These are phyloP conservation scores for Hemicrepidius hirtus DNA, from an alignment of 2,888 invertebrate genomes.

Conservation along the genomic window DNA sequence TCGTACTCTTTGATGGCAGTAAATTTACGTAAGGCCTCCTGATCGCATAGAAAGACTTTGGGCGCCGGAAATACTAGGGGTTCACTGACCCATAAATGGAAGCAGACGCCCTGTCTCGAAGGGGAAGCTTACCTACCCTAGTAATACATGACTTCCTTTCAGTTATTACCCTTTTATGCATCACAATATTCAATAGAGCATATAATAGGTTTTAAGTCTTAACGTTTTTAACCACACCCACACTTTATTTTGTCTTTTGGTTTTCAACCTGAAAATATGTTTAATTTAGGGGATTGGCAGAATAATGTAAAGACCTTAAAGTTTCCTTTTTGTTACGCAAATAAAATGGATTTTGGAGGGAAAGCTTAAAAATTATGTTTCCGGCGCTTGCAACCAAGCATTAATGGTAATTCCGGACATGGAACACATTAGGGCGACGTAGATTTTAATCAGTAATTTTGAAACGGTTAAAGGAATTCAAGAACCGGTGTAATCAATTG, in stretches of 20 bases:
- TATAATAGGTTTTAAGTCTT: constrained; percentile 17
- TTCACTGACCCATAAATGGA: constrained; percentile 37
- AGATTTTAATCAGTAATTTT: too few relatives aligned
- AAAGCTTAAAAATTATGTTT: too few relatives aligned
- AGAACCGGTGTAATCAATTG: too few relatives aligned
- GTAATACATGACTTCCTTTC: constrained; percentile 38
- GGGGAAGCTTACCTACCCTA: constrained; percentile 22
- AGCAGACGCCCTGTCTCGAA: constrained; percentile 31
- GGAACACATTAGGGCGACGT: too few relatives aligned
- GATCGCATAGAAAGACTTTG: constrained; percentile 15
- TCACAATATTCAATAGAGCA: constrained; percentile 10
- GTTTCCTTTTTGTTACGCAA: too few relatives aligned
- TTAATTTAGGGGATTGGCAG: neutral
- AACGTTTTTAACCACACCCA: constrained; percentile 1
- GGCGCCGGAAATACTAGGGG: constrained; percentile 32
- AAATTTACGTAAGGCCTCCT: constrained; percentile 21
- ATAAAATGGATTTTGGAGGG: too few relatives aligned
- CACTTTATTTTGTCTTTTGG: neutral
- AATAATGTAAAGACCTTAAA: neutral
- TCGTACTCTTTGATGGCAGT: constrained; percentile 23
- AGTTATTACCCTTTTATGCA: constrained; percentile 31
- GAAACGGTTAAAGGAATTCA: too few relatives aligned
- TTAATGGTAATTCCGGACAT: too few relatives aligned
- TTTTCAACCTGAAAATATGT: neutral
- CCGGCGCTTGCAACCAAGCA: too few relatives aligned